Conservation (phyloP, 2,888 invertebrate species). For the Callosobruchus maculatus region DNA sequence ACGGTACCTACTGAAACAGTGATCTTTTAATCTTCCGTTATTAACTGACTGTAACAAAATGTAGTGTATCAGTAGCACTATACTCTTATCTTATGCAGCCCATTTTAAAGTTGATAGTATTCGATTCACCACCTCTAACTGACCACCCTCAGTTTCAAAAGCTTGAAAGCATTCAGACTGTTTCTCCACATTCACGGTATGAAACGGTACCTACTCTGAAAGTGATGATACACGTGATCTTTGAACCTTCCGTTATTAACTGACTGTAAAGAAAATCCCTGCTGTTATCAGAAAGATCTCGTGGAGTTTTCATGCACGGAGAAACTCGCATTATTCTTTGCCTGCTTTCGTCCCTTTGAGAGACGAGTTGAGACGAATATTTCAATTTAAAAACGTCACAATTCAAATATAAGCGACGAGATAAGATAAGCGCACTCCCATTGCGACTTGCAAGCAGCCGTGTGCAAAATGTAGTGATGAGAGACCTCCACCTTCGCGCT, state of each 20-base stretch:
- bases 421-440: background rate
- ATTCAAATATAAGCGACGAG: background rate
- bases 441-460: background rate
- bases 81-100: too few species aligned
- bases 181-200: background rate
- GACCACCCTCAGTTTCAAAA: background rate
- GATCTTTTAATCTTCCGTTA: background rate
- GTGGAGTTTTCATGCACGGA: background rate
- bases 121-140: background rate
- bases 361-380: background rate
- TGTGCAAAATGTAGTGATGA: background rate
- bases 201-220: background rate
- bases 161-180: too few species aligned
- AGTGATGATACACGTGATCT: background rate
- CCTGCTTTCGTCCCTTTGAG: background rate
- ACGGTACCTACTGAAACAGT: background rate
- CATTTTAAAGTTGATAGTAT: too few species aligned
- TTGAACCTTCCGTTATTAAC: background rate
- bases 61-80: too few species aligned
- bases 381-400: background rate
- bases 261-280: background rate
- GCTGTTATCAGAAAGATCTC: background rate
- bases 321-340: background rate
- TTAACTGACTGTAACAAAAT: background rate
- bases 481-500: background rate